These are phyloP conservation scores for Campylomormyrus tamandua DNA, from an alignment of 2,113 vertebrate species.

Conservation along the genomic window DNA sequence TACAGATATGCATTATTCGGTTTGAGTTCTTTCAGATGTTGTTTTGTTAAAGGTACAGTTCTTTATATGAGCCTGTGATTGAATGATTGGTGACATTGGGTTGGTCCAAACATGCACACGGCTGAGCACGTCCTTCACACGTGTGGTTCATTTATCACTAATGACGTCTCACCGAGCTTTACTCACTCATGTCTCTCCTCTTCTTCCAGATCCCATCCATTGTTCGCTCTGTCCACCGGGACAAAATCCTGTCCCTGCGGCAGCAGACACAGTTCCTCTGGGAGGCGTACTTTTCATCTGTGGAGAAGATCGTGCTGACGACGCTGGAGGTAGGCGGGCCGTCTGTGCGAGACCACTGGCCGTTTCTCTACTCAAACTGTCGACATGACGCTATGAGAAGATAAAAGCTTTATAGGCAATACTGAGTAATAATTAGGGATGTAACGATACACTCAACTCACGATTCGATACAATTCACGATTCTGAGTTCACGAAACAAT, in stretches of 20 bases:
- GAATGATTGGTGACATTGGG: background rate
- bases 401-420: background rate
- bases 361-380: background rate
- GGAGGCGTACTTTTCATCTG: constrained; percentile 98
- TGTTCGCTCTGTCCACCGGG: constrained; percentile 96
- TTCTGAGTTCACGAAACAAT: too few species aligned
- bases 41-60: background rate
- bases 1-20: background rate
- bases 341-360: background rate
- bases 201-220: constrained; percentile 89
- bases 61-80: background rate
- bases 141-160: background rate
- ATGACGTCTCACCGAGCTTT: background rate
- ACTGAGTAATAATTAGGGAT: background rate
- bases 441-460: too few species aligned
- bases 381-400: background rate
- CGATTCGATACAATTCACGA: too few species aligned
- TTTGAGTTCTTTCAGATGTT: background rate
- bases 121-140: background rate
- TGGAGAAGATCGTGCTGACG: constrained; percentile 98
- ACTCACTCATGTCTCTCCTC: constrained; percentile 30
- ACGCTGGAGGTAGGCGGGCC: constrained; percentile 86
- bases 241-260: constrained; percentile 95
- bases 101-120: background rate
- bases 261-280: constrained; percentile 98